Percentiles rank a stretch among this genome's conserved stretches.
These are phyloP conservation scores for Salpingus planirostris DNA, from an alignment of 2,888 invertebrate species.

Conservation along the genomic window DNA sequence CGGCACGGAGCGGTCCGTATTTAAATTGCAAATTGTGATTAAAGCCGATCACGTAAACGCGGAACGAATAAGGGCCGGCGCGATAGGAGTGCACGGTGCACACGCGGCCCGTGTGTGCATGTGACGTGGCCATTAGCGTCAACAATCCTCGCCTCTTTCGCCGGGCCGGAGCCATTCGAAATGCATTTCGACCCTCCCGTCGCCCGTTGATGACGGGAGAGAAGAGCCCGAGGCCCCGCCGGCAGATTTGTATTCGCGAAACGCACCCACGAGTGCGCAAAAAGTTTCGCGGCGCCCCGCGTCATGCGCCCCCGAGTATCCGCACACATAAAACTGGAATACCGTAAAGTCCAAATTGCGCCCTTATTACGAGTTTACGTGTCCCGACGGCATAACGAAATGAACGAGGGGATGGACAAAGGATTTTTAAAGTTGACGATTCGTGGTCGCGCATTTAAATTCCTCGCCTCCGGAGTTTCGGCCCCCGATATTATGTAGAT, in stretches of 20 bases:
- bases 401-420: conserved; percentile 26
- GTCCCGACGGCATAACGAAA: conserved; percentile 25
- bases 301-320: conserved; percentile 19
- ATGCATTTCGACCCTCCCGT: conserved; percentile 18
- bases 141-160: no score
- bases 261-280: conserved; percentile 13
- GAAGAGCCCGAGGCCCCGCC: no score
- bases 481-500: no score
- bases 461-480: conserved; percentile 20
- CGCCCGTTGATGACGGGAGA: no score
- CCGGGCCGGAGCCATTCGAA: conserved; percentile 18
- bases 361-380: conserved; percentile 30
- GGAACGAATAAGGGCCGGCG: no score
- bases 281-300: conserved; percentile 20
- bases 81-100: no score
- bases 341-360: conserved; percentile 27
- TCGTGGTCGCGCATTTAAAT: conserved; percentile 29
- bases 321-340: conserved; percentile 23
- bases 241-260: conserved; percentile 22
- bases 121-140: no score
- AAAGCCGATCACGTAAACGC: no score
- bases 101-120: no score
- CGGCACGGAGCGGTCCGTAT: no score
- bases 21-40: no score
- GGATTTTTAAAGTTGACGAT: conserved; percentile 23